Evolutionary conservation across 2,888 invertebrate genomes (phyloP), one percentile per base, ranked within the genome.

Genomic region (Macrosoma leucophasiata): DNA sequence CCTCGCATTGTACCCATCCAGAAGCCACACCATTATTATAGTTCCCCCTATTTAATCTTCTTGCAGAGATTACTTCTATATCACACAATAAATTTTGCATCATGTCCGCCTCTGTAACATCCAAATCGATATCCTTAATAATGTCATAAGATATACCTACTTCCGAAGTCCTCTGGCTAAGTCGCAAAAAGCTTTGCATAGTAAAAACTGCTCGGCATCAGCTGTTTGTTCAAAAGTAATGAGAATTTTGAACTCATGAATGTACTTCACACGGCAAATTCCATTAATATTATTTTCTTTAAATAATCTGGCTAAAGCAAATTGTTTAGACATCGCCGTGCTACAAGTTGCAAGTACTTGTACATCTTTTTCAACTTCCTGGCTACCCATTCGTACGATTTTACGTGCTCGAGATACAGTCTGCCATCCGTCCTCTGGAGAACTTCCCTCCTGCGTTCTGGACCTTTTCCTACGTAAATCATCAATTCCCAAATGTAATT

Each of bases 261-360:
- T 10, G 20, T 41, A 46, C 7, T 43, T 46, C 1, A 43, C 31
- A 5, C 33, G 28, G 1, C 10, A 20, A 14, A 43, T 22, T 7
- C 38, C 36, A 2, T 13, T 22, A 12, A 41, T 33, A n/a, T 38
- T 38, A 14, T 37, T 21, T 8, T 15, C 3, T 13, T 40, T 39
- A 6, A 39, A 28, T 17, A 39, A 22, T 18, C 41, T 41, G 29
- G 42, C 48, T 40, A 44, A 43, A 29, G 33, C 34, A 37, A 39
- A 35, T n/a, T 35, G 28, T 19, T 51, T 45, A 35, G 33, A 27
- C 14, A 33, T n/a, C 10, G 4, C 3, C 7, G 19, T 3, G 13
- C 6, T 28, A 9, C 28, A 13, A 2, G 28, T 12, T 13, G 9
- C 20, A 2, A 28, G 4, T 19, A 28, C 19, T 13, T 28, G 3